Evolutionary conservation across 2,113 vertebrate species (phyloP), one percentile per base, ranked within the genome.

Genomic region (Oncorhynchus kisutch): DNA sequence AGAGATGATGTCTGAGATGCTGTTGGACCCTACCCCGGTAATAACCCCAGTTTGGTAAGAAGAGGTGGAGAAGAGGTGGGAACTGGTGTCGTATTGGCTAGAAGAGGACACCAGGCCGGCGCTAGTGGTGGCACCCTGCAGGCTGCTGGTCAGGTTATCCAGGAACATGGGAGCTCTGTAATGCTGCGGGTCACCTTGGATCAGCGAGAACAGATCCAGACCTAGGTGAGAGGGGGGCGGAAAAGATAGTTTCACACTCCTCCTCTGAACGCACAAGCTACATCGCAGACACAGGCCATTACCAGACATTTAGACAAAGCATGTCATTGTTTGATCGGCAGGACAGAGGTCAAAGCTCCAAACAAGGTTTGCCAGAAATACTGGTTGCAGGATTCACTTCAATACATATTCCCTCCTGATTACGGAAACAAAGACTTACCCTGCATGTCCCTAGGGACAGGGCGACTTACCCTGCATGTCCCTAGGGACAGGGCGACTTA

Each of bases 121-220:
- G 86, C 95, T 94, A 62, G 93, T 93, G 88, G 91, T 94, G 91
- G 93, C 92, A 82, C 92, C 94, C 88, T 94, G 95, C 84, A 97
- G 93, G 87, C 94, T 94, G 91, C 94, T 95, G 71, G 94, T 93
- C 87, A 98, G 94, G 94, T 90, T 97, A 90, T 97, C 97, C 93
- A 99, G 94, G 93, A 97, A 99, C 95, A 98, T 96, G 92, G 95
- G 95, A 74, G 95, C 92, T 90, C 96, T 94, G 94, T 97, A 99
- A 94, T 97, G 97, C 95, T 98, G 97, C 67, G 96, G 87, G 87
- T 99, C 96, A 85, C 94, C 95, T 93, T 96, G 96, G 89, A 99
- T 96, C 88, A 99, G 89, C 1, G 97, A 96, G 92, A 99, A 96
- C 83, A 98, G 94, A 91, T 98, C 96, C 93, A 99, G 89, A 94